Percentiles rank a stretch among this genome's conserved stretches.
phyloP scores from a whole-genome alignment of 2,113 vertebrate species.

The Castor canadensis region DNA sequence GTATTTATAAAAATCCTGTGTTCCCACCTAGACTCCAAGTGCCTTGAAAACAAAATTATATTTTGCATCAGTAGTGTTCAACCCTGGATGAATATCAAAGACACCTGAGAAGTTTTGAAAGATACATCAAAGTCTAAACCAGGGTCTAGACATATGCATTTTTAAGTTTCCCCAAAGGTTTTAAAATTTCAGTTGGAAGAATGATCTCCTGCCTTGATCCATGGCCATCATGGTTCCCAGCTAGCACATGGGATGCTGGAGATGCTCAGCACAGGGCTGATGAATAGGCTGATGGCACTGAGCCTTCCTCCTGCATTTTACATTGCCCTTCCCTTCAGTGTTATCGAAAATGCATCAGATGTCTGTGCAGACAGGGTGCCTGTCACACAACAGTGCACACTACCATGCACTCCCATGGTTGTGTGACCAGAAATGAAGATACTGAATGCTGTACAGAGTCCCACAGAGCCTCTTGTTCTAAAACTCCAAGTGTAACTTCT shows the following conservation, averaged over 20 bases:
- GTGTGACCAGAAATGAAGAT: neutral
- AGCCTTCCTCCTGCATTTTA: neutral
- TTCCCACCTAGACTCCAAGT: neutral
- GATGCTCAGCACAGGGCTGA: neutral
- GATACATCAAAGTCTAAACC: neutral
- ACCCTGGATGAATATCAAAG: neutral
- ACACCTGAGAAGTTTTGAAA: neutral
- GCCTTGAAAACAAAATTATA: conserved; percentile 1
- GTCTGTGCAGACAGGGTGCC: neutral
- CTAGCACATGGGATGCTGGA: neutral
- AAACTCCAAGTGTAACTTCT: neutral
- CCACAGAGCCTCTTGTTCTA: neutral
- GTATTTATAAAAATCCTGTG: neutral
- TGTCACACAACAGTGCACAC: neutral
- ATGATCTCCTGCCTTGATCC: neutral
- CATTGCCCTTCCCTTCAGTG: neutral
- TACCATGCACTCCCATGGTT: neutral
- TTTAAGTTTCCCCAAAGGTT: neutral
- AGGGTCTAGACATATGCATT: neutral
- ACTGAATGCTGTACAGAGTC: neutral
- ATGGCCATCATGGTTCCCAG: neutral
- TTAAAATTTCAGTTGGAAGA: neutral
- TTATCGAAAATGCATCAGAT: neutral
- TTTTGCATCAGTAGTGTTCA: neutral
- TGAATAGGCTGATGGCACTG: neutral